These are phyloP conservation scores for Tenthredo distinguenda DNA, from an alignment of 2,888 invertebrate species.

Conservation along the genomic window DNA sequence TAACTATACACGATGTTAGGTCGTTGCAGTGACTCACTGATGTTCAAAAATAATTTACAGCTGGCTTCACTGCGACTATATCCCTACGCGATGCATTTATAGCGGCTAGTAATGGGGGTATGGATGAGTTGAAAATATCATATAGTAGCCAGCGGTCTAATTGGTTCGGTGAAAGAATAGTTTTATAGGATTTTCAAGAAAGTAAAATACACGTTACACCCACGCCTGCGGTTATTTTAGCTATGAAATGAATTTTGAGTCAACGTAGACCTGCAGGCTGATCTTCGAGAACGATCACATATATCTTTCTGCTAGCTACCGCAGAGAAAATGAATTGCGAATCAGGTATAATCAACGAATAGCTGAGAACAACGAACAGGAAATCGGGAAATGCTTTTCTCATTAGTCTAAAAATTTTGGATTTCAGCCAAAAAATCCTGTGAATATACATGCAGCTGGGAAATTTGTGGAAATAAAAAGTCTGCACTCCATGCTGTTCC, in stretches of 20 bases:
- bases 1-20: not conserved
- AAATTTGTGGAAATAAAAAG: not conserved
- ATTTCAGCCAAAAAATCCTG: not conserved
- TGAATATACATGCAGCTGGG: not conserved
- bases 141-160: not conserved
- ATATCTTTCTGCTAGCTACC: not conserved
- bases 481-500: not conserved
- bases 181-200: not conserved
- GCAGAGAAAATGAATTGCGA: not conserved
- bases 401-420: not conserved
- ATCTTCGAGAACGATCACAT: not conserved
- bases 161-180: not conserved
- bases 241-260: not conserved
- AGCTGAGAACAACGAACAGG: not conserved
- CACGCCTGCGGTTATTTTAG: not conserved
- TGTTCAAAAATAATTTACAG: constrained; percentile 41
- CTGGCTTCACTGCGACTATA: not conserved
- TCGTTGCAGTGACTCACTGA: constrained; percentile 34
- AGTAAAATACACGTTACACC: not conserved
- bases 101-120: constrained; percentile 7
- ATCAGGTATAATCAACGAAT: not conserved
- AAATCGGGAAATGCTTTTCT: not conserved
- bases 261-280: not conserved
- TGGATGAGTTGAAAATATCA: constrained; percentile 10
- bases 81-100: not conserved